Evolutionary conservation across 2,797 vertebrate species (phyloP).

Genomic region (Neostethus bicornis): DNA sequence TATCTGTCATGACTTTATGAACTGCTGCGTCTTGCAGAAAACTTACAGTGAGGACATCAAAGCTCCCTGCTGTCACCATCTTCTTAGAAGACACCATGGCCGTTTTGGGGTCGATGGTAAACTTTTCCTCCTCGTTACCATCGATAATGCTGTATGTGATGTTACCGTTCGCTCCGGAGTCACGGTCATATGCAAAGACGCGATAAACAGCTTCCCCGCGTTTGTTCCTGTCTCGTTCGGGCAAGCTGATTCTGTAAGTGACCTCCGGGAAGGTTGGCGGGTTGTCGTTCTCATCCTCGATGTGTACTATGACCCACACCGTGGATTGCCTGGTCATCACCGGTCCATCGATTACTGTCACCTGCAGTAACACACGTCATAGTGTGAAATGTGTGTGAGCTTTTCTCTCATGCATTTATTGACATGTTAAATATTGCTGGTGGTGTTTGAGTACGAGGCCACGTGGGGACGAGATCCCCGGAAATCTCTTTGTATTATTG

Average conservation of each 20-base stretch:
- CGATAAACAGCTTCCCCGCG: conserved; percentile 89
- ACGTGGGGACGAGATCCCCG: conserved; percentile 53
- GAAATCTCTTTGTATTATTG: conserved; percentile 73
- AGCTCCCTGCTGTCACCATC: conserved; percentile 88
- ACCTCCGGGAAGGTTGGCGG: conserved; percentile 91
- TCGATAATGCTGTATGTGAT: conserved; percentile 94
- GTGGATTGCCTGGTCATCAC: conserved; percentile 85
- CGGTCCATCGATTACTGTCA: conserved; percentile 89
- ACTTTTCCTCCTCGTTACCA: conserved; percentile 90
- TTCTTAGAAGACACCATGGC: conserved; percentile 93
- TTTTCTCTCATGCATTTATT: conserved; percentile 20
- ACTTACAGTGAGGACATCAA: conserved; percentile 92
- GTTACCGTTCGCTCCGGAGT: conserved; percentile 90
- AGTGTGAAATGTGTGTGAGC: neutral
- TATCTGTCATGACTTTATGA: neutral
- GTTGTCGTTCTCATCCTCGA: conserved; percentile 97
- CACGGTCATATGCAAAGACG: conserved; percentile 89
- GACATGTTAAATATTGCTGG: conserved; percentile 27
- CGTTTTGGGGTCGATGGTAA: conserved; percentile 92
- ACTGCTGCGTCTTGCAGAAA: neutral
- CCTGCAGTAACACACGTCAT: conserved; percentile 68
- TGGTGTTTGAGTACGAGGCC: conserved; percentile 24
- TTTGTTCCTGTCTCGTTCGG: conserved; percentile 85
- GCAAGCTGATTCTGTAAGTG: conserved; percentile 89
- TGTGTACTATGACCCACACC: conserved; percentile 91